Evolutionary conservation across 2,797 vertebrate species (phyloP).

Genomic region (Neomorphus geoffroyi): DNA sequence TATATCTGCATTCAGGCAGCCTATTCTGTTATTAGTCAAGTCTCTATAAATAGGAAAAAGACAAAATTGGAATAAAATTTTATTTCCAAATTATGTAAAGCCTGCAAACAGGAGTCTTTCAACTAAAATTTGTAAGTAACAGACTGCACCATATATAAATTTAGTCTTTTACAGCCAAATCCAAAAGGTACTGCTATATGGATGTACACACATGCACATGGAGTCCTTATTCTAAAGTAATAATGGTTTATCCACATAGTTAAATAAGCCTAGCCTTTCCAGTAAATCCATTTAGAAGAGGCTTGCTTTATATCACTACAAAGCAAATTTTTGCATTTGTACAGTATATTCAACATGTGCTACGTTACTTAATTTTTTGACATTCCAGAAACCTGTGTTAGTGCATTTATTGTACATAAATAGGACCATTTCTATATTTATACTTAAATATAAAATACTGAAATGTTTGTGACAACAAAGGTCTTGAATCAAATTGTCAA

Average conservation of each 20-base stretch:
- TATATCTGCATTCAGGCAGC: conserved; percentile 91
- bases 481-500: neutral
- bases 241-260: neutral
- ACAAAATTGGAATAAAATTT: neutral
- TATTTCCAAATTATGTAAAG: neutral
- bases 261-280: neutral
- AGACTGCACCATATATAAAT: neutral
- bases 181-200: neutral
- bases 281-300: neutral
- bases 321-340: neutral
- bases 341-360: neutral
- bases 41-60: conserved; percentile 80
- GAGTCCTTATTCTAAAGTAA: neutral
- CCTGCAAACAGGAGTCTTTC: neutral
- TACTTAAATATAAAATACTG: too few species aligned
- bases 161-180: neutral
- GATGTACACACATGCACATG: neutral
- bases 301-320: neutral
- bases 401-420: neutral
- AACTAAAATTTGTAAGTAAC: neutral
- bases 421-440: neutral
- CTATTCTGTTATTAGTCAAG: conserved; percentile 95
- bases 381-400: neutral
- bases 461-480: neutral
- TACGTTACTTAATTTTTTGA: neutral